phyloP scores from a whole-genome alignment of 2,113 vertebrate genomes.

The Steatornis caripensis region DNA sequence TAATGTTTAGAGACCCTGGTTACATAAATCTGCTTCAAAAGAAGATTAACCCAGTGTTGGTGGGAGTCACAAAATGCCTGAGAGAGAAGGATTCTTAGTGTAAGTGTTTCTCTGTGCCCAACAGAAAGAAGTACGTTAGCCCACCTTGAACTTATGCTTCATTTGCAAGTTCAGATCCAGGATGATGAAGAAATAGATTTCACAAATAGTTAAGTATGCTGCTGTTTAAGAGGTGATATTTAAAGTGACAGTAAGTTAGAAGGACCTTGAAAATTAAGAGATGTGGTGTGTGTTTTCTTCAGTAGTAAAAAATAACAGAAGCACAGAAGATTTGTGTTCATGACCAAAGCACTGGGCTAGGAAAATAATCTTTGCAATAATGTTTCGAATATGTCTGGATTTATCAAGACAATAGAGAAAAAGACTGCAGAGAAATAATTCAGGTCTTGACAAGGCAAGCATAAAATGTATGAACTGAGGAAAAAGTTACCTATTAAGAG shows the following conservation, averaged over 20 bases:
- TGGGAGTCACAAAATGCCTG: background rate
- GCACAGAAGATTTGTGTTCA: background rate
- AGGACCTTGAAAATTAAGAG: background rate
- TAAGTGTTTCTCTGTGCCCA: background rate
- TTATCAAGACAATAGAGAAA: background rate
- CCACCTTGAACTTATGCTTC: background rate
- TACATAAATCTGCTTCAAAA: background rate
- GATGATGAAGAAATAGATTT: background rate
- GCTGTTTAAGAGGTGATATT: background rate
- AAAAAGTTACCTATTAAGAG: background rate
- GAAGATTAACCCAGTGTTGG: background rate
- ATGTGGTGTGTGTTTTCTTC: background rate
- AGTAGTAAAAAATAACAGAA: background rate
- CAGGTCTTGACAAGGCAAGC: background rate
- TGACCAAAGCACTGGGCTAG: background rate
- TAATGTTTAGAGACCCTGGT: background rate
- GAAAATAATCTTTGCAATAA: background rate
- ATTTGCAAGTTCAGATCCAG: background rate
- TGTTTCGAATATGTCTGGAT: background rate
- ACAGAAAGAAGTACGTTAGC: background rate
- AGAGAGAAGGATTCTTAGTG: background rate
- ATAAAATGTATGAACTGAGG: background rate
- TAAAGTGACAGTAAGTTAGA: background rate
- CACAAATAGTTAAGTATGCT: background rate
- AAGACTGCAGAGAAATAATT: background rate